Conservation (phyloP, 1,140 invertebrate genomes). For the Callitettix versicolor region DNA sequence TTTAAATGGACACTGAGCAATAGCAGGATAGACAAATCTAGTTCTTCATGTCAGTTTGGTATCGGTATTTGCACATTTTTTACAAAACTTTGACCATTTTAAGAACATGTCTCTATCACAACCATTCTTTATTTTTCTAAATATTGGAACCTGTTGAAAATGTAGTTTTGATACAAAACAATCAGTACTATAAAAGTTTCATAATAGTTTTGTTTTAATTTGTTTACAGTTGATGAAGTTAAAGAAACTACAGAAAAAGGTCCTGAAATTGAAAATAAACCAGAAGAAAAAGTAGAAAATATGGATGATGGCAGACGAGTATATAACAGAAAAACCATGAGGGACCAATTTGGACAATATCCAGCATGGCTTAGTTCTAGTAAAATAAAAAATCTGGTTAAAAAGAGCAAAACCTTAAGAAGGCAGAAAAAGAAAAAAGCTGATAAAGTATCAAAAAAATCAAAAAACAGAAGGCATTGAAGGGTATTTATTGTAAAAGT, state of each 20-base stretch:
- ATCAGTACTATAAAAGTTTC: too few relatives aligned
- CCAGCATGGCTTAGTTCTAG: constrained; percentile 18
- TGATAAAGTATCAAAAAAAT: constrained; percentile 10
- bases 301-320: constrained; percentile 11
- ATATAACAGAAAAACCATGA: constrained; percentile 24
- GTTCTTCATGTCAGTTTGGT: too few relatives aligned
- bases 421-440: constrained; percentile 14
- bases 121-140: too few relatives aligned
- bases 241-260: not conserved
- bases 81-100: too few relatives aligned
- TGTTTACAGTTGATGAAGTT: not conserved
- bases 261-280: not conserved
- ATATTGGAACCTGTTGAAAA: not conserved
- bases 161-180: not conserved
- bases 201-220: too few relatives aligned
- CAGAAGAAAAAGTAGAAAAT: not conserved
- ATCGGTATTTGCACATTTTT: too few relatives aligned
- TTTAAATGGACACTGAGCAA: too few relatives aligned
- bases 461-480: not conserved
- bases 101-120: too few relatives aligned
- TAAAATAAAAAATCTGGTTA: constrained; percentile 18
- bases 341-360: constrained; percentile 26
- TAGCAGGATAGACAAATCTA: too few relatives aligned
- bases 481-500: too few relatives aligned
- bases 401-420: constrained; percentile 12